A percentile compares a stretch with the other conserved stretches of the same genome.
Evolutionary conservation across 1,140 invertebrate species (phyloP).

Genomic region (Drosophila mojavensis): DNA sequence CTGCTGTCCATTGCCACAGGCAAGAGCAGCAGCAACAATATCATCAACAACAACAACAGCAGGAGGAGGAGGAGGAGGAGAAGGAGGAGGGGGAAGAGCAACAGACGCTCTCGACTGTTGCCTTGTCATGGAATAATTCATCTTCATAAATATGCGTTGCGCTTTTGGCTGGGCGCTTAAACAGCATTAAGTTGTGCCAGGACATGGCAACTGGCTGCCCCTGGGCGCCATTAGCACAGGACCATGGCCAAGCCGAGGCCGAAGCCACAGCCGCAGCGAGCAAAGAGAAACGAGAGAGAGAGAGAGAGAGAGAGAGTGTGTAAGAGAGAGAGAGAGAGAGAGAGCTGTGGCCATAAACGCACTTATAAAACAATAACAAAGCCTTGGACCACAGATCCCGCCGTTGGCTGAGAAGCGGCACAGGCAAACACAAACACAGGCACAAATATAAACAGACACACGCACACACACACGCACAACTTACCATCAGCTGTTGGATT

Average conservation of each 20-base stretch:
- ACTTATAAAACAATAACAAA: constrained; percentile 79
- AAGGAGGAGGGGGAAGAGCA: constrained; percentile 7
- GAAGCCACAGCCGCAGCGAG: constrained; percentile 1
- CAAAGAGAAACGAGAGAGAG: constrained; percentile 3
- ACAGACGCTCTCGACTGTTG: constrained; percentile 16
- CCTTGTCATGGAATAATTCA: constrained; percentile 76
- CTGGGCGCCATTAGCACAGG: constrained; percentile 57
- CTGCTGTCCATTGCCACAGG: constrained; percentile 27
- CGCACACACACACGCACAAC: constrained; percentile 23
- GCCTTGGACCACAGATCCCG: constrained; percentile 25
- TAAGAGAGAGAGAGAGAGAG: no score
- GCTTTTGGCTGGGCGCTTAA: constrained; percentile 73
- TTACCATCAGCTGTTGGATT: constrained; percentile 86
- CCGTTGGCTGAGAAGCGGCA: not conserved
- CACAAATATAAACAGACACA: not conserved
- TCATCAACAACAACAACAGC: not conserved
- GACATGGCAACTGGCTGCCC: constrained; percentile 56
- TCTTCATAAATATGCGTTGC: constrained; percentile 82
- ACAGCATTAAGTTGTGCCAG: constrained; percentile 76
- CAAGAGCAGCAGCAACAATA: constrained; percentile 9
- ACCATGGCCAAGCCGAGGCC: not conserved
- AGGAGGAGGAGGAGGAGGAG: not conserved
- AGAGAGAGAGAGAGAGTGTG: no score
- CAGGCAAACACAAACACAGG: not conserved
- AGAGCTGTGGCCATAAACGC: constrained; percentile 63